Percentiles rank a stretch among this genome's conserved stretches.
These are phyloP conservation scores for Cossypha heuglini DNA, from an alignment of 2,797 vertebrate species.

Conservation along the genomic window DNA sequence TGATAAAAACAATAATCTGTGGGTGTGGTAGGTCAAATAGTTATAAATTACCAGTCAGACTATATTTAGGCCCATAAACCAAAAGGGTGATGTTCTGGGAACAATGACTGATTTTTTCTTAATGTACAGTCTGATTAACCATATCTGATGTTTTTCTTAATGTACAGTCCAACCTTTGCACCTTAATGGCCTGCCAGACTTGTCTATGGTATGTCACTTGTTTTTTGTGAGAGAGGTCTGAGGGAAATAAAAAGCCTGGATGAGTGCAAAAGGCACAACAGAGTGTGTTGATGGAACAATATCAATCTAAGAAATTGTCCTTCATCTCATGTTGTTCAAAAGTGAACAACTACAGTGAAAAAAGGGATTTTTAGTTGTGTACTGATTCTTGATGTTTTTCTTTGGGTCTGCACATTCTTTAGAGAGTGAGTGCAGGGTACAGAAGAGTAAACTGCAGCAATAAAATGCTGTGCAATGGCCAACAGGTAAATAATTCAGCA, in stretches of 20 bases:
- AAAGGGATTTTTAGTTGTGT: not conserved
- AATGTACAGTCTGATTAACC: not conserved
- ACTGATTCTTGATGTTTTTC: not conserved
- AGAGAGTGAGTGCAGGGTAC: not conserved
- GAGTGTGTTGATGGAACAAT: not conserved
- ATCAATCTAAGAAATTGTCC: not conserved
- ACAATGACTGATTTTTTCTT: not conserved
- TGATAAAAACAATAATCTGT: not conserved
- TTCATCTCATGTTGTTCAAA: not conserved
- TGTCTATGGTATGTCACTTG: not conserved
- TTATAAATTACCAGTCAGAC: not conserved
- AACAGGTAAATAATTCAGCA: conserved; percentile 25
- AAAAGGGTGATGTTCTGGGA: not conserved
- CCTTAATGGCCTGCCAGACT: not conserved
- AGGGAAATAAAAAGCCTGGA: not conserved
- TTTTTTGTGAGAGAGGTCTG: not conserved
- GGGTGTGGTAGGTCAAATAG: not conserved
- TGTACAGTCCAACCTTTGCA: not conserved
- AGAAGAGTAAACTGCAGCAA: not conserved
- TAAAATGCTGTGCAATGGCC: not conserved
- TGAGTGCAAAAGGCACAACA: not conserved
- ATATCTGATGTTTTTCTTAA: not conserved
- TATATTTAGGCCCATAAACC: not conserved
- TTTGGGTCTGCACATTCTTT: not conserved
- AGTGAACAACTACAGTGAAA: not conserved